Percentiles rank a stretch among this genome's conserved stretches.
phyloP scores from a whole-genome alignment of 2,888 invertebrate genomes.

The Lochmaea capreae region DNA sequence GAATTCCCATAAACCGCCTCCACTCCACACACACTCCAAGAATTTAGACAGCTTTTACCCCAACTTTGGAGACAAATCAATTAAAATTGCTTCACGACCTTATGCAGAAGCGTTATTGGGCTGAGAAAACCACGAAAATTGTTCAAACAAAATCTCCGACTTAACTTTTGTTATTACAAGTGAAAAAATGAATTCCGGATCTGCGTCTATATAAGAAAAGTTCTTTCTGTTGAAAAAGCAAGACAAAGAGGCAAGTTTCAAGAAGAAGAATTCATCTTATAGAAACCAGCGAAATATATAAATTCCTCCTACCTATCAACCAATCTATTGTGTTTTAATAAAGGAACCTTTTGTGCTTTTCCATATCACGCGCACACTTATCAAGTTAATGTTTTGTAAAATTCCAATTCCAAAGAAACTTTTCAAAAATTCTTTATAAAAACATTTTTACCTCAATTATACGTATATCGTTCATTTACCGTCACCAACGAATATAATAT shows the following conservation, averaged over 20 bases:
- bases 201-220: conserved; percentile 21
- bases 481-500: not conserved
- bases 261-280: conserved; percentile 41
- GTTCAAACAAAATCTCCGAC: too few relatives aligned
- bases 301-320: conserved; percentile 44
- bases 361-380: conserved; percentile 33
- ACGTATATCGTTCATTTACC: not conserved
- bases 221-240: conserved; percentile 31
- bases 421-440: not conserved
- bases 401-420: conserved; percentile 17
- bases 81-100: too few relatives aligned
- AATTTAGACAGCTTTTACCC: too few relatives aligned
- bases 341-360: conserved; percentile 23
- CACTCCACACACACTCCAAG: too few relatives aligned
- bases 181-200: not conserved
- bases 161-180: too few relatives aligned
- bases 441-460: not conserved
- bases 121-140: too few relatives aligned
- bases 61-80: too few relatives aligned
- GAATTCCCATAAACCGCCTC: too few relatives aligned
- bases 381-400: conserved; percentile 36
- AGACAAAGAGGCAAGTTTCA: conserved; percentile 44
- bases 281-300: conserved; percentile 41
- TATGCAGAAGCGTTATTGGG: too few relatives aligned
- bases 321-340: conserved; percentile 42